Evolutionary conservation across 1,140 invertebrate genomes (phyloP), one percentile per base, ranked within the genome.

Genomic region (Bombus huntii): DNA sequence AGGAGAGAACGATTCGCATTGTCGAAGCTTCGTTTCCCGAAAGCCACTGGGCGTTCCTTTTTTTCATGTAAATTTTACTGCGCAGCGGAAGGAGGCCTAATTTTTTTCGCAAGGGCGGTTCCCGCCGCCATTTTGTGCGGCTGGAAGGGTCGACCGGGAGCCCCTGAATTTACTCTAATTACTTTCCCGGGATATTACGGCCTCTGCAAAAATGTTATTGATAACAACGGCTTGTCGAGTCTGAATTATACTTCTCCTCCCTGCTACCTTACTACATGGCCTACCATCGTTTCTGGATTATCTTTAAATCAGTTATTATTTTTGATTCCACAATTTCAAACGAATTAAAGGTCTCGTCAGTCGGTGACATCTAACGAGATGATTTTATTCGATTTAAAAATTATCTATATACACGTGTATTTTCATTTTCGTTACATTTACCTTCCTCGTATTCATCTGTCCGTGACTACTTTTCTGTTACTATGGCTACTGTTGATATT

Each of bases 161-260:
- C 87, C 91, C 87, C 91, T 92, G 93, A 93, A 94, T 94, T 93
- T 93, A 93, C 93, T 93, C 93, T 93, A 93, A 94, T 94, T 94
- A 92, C 92, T 93, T 93, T 94, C 89, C 90, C 90, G 89, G 89
- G 89, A 90, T 90, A 90, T 90, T 90, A 90, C 89, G 87, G 89
- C 89, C 90, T 90, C 89, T 90, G 91, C 72, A 88, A 93, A 93
- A 94, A 92, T 93, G 85, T 93, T 93, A 93, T 93, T 93, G 92
- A 92, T 92, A 92, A 92, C 92, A 93, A 91, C 90, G 87, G 86
- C 90, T 91, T 90, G 89, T 90, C 87, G 77, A 81, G 77, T 37
- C 74, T 78, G 72, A 85, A 85, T 88, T 90, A 83, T 88, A 90
- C 76, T 85, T 76, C 47, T 66, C 85, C 75, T 9, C 22, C 70